Percentiles rank a stretch among this genome's conserved stretches.
These are phyloP conservation scores for Macrocentrus cingulum DNA, from an alignment of 1,140 invertebrate species.

Conservation along the genomic window DNA sequence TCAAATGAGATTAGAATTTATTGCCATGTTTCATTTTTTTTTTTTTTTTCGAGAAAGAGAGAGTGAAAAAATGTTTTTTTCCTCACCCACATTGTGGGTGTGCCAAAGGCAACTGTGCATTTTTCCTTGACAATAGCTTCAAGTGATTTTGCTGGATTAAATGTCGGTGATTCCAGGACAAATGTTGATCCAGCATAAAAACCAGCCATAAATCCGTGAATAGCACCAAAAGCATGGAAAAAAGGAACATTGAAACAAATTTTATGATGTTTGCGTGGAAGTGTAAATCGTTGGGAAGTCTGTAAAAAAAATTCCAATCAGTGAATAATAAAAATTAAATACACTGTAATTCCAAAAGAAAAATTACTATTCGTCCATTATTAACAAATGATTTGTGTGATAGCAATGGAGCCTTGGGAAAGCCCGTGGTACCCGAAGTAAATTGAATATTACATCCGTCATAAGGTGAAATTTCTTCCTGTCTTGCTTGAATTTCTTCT, in stretches of 20 bases:
- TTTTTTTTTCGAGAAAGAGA: too few species aligned
- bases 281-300: conserved; percentile 64
- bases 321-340: neutral
- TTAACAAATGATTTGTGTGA: conserved; percentile 85
- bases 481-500: conserved; percentile 39
- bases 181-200: conserved; percentile 69
- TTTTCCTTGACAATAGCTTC: conserved; percentile 71
- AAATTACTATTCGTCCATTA: conserved; percentile 69
- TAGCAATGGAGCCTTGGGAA: conserved; percentile 84
- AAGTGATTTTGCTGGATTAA: conserved; percentile 70
- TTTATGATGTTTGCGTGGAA: conserved; percentile 58
- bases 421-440: conserved; percentile 86
- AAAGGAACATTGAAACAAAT: conserved; percentile 84
- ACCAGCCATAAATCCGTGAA: conserved; percentile 67
- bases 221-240: conserved; percentile 89
- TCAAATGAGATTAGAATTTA: too few species aligned
- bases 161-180: conserved; percentile 70
- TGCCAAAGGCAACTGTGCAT: conserved; percentile 82
- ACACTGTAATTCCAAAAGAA: too few species aligned
- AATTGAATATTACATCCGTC: conserved; percentile 81
- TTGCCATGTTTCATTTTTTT: too few species aligned
- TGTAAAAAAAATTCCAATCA: conserved; percentile 34
- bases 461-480: conserved; percentile 64
- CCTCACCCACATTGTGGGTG: conserved; percentile 97
- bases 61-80: conserved; percentile 65